Evolutionary conservation across 2,113 vertebrate genomes (phyloP), one percentile per base, ranked within the genome.

Genomic region (Emydura subglobosa): DNA sequence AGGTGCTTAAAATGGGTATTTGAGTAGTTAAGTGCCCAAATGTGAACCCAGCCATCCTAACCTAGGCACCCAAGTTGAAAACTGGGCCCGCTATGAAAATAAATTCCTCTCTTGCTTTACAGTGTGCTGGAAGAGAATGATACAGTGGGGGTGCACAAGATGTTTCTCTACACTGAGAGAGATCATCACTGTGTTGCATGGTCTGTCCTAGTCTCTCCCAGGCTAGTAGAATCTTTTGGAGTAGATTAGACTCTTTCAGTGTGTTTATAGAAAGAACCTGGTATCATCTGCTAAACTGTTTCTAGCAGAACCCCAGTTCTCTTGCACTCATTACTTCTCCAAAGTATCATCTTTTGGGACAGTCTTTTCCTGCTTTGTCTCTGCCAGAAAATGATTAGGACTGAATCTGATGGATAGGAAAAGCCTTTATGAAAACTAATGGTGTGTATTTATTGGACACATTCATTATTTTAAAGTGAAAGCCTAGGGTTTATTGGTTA

Each of bases 351-450:
- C 83, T 91, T 74, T 39, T 86, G 76, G 47, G 65, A 79, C 61
- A 42, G 27, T 88, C 55, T 94, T 79, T 55, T 92, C 81, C 78
- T 90, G 79, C 65, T 88, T 94, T 79, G 61, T 42, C 82, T 84
- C 89, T 87, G 82, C 50, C 89, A 51, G 31, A 89, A 72, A 5
- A 2, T 82, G 89, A 47, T 92, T 44, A 54, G 85, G 93, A 87
- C 61, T 89, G 89, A 96, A 92, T 95, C 86, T 87, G 89, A 51
- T 39, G 87, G 85, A 31, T 55, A 94, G 89, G 61, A 94, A 93
- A 95, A 82, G 90, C 55, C 59, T 87, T 91, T 87, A 53, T 89
- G 42, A 82, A 83, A 92, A 89, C 65, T 47, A 93, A 92, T 79
- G 22, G 72, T 82, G 47, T 83, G 80, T 81, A 68, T 31, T 79